Percentiles rank a stretch among this genome's conserved stretches.
phyloP scores from a whole-genome alignment of 2,888 invertebrate species.

The Phaedon cochleariae region DNA sequence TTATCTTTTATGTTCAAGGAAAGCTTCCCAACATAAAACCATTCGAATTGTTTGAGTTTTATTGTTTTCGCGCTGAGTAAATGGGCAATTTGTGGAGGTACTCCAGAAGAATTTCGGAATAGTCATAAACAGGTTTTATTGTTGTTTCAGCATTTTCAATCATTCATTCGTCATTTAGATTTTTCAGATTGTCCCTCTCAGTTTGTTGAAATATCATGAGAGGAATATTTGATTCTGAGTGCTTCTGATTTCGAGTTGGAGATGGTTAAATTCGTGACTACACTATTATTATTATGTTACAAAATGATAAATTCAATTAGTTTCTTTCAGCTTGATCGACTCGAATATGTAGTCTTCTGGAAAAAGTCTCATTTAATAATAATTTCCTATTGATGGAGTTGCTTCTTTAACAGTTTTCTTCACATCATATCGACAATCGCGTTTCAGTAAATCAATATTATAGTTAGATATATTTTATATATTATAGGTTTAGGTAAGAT shows the following conservation, averaged over 20 bases:
- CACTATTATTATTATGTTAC: no score
- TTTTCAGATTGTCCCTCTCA: neutral
- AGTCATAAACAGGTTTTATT: neutral
- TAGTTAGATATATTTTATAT: neutral
- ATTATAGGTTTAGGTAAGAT: neutral
- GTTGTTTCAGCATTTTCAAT: neutral
- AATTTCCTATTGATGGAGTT: no score
- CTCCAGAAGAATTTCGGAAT: neutral
- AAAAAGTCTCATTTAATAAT: no score
- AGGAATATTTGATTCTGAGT: neutral
- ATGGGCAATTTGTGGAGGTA: neutral
- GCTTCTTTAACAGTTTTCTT: neutral
- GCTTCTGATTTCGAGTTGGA: no score
- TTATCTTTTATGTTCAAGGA: slow-evolving; percentile 2
- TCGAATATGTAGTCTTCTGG: no score
- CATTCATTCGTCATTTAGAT: neutral
- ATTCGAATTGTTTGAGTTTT: neutral
- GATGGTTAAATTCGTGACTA: no score
- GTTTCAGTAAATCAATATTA: neutral
- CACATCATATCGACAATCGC: neutral
- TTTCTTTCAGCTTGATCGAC: no score
- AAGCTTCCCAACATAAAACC: neutral
- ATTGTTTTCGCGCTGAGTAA: slow-evolving; percentile 12
- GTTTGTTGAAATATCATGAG: neutral
- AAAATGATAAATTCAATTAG: no score